A percentile compares a stretch with the other conserved stretches of the same genome.
Evolutionary conservation across 2,113 vertebrate species (phyloP).

Genomic region (Neomonachus schauinslandi): DNA sequence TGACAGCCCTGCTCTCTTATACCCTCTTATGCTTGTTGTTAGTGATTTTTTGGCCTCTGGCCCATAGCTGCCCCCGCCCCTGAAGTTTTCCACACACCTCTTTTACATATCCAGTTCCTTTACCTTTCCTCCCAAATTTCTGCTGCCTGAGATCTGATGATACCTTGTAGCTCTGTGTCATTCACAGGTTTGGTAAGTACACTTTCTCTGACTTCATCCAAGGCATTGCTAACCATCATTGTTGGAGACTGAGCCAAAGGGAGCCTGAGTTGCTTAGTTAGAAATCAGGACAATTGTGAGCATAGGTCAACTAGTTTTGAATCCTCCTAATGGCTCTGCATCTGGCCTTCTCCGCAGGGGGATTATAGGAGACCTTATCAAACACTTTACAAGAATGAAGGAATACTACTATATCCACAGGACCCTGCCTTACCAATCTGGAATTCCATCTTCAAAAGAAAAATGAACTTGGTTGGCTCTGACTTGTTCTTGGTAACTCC

Average conservation of each 20-base stretch:
- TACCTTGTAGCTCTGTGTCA: neutral
- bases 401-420: conserved; percentile 15
- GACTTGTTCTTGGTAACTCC: conserved; percentile 56
- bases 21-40: neutral
- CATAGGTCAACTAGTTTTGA: neutral
- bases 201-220: neutral
- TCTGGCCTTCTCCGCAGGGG: conserved; percentile 47
- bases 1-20: neutral
- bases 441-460: conserved; percentile 60
- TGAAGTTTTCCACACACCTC: neutral
- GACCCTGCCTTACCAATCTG: conserved; percentile 18
- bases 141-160: neutral
- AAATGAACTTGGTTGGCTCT: conserved; percentile 58
- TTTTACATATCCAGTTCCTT: conserved; percentile 13
- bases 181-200: neutral
- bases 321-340: conserved; percentile 42
- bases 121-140: neutral
- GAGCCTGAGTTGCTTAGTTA: neutral
- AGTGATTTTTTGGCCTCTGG: neutral
- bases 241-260: neutral
- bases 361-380: conserved; percentile 49
- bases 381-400: conserved; percentile 59
- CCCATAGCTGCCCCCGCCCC: neutral
- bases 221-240: neutral
- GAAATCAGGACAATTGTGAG: neutral